phyloP scores from a whole-genome alignment of 1,140 invertebrate species.

The Conus betulinus region DNA sequence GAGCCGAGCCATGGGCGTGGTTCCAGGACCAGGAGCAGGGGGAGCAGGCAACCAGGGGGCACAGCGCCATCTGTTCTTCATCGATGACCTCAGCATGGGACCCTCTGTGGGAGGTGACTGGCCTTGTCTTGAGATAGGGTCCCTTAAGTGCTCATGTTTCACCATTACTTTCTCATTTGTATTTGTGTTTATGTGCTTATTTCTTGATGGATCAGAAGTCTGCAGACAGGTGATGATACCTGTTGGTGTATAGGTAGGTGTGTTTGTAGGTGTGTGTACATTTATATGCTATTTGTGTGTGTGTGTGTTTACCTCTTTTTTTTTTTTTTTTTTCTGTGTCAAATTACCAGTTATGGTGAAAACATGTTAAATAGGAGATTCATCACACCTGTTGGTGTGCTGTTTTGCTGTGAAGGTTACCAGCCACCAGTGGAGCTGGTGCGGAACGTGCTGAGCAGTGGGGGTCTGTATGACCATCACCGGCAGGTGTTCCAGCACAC shows the following conservation, averaged over 20 bases:
- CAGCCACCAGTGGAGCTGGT: constrained; percentile 73
- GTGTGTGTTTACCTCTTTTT: too few relatives aligned
- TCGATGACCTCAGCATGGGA: constrained; percentile 73
- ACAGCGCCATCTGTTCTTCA: constrained; percentile 70
- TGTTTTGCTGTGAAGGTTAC: constrained; percentile 58
- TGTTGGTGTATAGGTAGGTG: too few relatives aligned
- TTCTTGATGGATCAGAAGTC: background rate
- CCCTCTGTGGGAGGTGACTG: constrained; percentile 56
- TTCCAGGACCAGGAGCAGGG: constrained; percentile 49
- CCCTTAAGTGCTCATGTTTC: too few relatives aligned
- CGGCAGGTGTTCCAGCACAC: constrained; percentile 63
- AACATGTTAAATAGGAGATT: too few relatives aligned
- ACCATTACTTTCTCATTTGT: background rate
- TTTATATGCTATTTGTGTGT: too few relatives aligned
- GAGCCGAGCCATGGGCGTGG: constrained; percentile 53
- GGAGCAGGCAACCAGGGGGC: constrained; percentile 24
- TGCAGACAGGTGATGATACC: too few relatives aligned
- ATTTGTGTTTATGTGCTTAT: background rate
- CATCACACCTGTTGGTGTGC: too few relatives aligned
- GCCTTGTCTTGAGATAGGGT: too few relatives aligned
- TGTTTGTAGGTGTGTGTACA: too few relatives aligned
- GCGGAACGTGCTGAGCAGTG: constrained; percentile 77
- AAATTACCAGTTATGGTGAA: too few relatives aligned
- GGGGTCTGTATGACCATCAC: constrained; percentile 64
- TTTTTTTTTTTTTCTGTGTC: too few relatives aligned